Evolutionary conservation across 2,797 vertebrate species (phyloP).

Genomic region (Syndactyla subalaris): DNA sequence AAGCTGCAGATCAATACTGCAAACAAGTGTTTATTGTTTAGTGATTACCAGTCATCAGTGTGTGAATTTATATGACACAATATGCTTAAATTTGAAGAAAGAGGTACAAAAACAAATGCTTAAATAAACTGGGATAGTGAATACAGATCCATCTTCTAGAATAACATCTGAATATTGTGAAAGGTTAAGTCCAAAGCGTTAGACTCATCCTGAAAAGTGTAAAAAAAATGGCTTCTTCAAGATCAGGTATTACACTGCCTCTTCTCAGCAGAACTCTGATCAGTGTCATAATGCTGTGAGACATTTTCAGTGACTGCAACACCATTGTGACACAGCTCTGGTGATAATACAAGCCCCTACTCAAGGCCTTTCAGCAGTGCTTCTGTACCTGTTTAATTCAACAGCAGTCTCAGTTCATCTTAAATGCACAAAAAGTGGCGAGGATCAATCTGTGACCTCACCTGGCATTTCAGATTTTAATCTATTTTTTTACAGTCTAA

Average conservation of each 20-base stretch:
- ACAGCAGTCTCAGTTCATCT: constrained; percentile 2
- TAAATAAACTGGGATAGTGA: not conserved
- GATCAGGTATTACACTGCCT: not conserved
- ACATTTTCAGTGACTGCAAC: not conserved
- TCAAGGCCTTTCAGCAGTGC: not conserved
- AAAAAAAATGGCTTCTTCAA: not conserved
- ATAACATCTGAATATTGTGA: not conserved
- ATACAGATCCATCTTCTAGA: not conserved
- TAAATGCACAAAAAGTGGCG: not conserved
- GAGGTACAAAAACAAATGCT: not conserved
- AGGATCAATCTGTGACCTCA: constrained; percentile 56
- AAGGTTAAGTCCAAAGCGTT: not conserved
- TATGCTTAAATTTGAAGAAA: not conserved
- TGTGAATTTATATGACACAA: not conserved
- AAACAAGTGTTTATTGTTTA: constrained; percentile 49
- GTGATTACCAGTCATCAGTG: not conserved
- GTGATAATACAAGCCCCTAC: not conserved
- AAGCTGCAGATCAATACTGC: constrained; percentile 9
- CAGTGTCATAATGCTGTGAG: not conserved
- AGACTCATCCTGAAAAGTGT: not conserved
- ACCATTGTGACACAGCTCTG: not conserved
- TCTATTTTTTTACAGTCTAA: constrained; percentile 41
- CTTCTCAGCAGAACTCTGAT: not conserved
- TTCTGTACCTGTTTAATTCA: constrained; percentile 50
- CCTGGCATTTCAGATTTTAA: constrained; percentile 65